Conservation (phyloP, 2,888 invertebrate genomes). For the Graphium colonna region DNA sequence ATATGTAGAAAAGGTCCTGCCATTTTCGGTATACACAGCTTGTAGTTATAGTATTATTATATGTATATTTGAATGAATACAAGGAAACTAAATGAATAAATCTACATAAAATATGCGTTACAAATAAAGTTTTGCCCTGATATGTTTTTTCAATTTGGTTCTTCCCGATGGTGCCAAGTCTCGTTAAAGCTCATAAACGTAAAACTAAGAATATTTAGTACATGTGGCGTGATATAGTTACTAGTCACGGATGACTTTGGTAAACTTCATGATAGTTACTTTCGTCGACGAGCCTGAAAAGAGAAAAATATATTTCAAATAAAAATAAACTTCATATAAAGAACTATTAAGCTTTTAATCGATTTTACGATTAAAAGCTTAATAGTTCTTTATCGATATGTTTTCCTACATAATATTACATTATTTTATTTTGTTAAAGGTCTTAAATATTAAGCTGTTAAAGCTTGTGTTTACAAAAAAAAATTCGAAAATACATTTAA, state of each 20-base stretch:
- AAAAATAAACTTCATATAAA: no score
- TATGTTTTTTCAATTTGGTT: background rate
- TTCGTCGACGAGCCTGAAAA: constrained; percentile 61
- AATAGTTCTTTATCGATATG: no score
- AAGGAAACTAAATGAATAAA: background rate
- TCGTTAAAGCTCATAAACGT: constrained; percentile 24
- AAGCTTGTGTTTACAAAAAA: no score
- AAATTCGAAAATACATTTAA: no score
- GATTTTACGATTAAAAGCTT: no score
- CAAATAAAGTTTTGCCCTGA: background rate
- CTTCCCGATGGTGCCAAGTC: background rate
- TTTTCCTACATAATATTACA: no score
- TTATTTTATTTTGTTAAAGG: no score
- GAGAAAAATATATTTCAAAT: constrained; percentile 26
- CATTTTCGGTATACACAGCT: background rate
- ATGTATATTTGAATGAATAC: background rate
- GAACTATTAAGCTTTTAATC: no score
- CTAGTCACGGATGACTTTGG: constrained; percentile 35
- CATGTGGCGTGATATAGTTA: constrained; percentile 25
- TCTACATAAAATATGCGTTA: background rate
- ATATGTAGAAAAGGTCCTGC: background rate
- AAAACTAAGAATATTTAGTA: constrained; percentile 31
- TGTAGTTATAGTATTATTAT: background rate
- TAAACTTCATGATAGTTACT: constrained; percentile 38
- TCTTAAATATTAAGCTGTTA: no score